Conservation (phyloP, 2,113 vertebrate species). For the Gallinago jamesoni region DNA sequence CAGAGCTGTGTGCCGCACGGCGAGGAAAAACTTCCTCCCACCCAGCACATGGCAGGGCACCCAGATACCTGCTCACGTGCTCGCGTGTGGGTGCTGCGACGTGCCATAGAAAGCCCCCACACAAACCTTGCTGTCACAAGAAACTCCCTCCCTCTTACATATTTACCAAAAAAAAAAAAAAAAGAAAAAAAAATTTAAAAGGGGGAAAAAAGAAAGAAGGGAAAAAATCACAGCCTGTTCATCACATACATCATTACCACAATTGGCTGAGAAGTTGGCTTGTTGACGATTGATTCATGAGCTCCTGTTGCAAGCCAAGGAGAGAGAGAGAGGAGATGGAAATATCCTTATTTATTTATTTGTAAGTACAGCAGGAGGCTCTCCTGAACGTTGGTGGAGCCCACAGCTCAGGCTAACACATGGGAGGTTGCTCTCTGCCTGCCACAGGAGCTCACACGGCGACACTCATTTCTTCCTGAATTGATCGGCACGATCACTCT, state of each 20-base stretch:
- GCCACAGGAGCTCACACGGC: neutral
- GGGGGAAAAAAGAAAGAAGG: neutral
- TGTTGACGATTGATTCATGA: slow-evolving; percentile 37
- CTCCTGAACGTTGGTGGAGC: neutral
- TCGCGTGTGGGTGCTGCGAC: neutral
- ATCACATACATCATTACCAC: slow-evolving; percentile 37
- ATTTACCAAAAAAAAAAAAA: neutral
- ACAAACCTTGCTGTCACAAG: neutral
- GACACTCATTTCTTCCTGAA: neutral
- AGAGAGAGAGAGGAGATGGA: neutral
- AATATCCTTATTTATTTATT: slow-evolving; percentile 7
- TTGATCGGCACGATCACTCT: neutral
- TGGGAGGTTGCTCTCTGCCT: neutral
- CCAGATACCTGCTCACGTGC: neutral
- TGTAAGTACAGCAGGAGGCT: slow-evolving; percentile 20
- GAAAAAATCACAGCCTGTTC: slow-evolving; percentile 23
- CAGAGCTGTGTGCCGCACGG: slow-evolving; percentile 68
- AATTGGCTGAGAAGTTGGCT: slow-evolving; percentile 49
- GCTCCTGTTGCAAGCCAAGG: neutral
- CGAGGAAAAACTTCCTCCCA: slow-evolving; percentile 75
- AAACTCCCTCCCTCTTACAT: neutral
- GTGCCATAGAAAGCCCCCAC: neutral
- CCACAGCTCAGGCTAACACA: neutral
- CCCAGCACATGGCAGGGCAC: slow-evolving; percentile 74
- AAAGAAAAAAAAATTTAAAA: neutral